Base-by-base conservation (phyloP, 2,113 vertebrate species). In the Sander vitreus region DNA sequence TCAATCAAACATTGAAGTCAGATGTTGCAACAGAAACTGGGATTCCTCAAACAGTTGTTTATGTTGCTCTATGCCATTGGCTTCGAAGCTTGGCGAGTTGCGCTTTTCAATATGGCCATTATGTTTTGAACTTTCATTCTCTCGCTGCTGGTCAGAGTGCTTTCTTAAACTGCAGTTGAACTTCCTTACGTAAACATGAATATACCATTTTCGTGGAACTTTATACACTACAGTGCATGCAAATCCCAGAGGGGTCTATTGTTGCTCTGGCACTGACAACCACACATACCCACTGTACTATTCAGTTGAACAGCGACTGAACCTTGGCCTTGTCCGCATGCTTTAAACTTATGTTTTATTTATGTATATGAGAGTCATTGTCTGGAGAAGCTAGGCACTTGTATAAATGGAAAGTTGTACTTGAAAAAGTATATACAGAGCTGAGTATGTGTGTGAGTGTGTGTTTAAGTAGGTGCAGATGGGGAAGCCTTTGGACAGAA, bases 301-400 rank as follows among this genome's bases (percentile, higher is more conserved):
- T 88, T 78, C 18, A 69, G 54, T 5, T 73, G 36, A 83, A 59
- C 65, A 76, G 53, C 16, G 0, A 39, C 53, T 83, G 51, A 78
- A 75, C 64, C 33, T 50, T 18, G 53, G 60, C 63, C 67, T 45
- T 48, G 54, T 59, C 53, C 6, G 1, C 53, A 45, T 78, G 10
- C 43, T 43, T 63, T 55, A 23, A 25, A 59, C 73, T 69, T 47
- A 53, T 84, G 75, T 50, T 76, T 87, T 88, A 88, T 88, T 85
- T 68, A 86, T 76, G 30, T 54, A 64, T 27, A 73, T 76, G 50
- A 21, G 8, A 71, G 57, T 77, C 68, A 80, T 71, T 68, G 76
- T 88, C 65, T 81, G 54, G 33, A 75, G 69, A 50, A 67, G 84
- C 76, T 48, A 21, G 5, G 39, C 27, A 47, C 21, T 57, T 45